phyloP scores from a whole-genome alignment of 2,888 invertebrate species.

The Platynereis dumerilii region DNA sequence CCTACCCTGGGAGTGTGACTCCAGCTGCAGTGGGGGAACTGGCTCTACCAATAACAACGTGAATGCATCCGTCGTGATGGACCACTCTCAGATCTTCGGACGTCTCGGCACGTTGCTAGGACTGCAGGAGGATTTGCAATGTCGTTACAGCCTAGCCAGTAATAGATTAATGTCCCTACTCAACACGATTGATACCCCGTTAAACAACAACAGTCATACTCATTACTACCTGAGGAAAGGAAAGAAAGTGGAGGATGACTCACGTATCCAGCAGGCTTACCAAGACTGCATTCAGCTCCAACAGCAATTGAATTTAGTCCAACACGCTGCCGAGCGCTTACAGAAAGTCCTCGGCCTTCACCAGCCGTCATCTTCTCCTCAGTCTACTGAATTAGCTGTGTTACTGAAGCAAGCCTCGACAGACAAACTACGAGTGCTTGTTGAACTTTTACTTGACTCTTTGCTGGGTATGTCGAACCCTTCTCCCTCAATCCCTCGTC shows the following conservation, averaged over 20 bases:
- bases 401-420: slow-evolving; percentile 70
- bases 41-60: background rate
- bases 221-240: slow-evolving; percentile 72
- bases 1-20: slow-evolving; percentile 69
- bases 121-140: slow-evolving; percentile 80
- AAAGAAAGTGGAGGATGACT: slow-evolving; percentile 67
- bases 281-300: slow-evolving; percentile 87
- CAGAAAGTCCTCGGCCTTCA: slow-evolving; percentile 68
- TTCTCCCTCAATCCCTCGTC: slow-evolving; percentile 62
- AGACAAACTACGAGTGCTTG: slow-evolving; percentile 82
- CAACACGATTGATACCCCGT: slow-evolving; percentile 61
- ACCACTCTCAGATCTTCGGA: slow-evolving; percentile 50
- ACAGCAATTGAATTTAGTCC: slow-evolving; percentile 84
- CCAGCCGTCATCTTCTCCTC: slow-evolving; percentile 13
- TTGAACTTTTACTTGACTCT: slow-evolving; percentile 82
- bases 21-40: background rate
- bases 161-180: slow-evolving; percentile 82
- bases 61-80: slow-evolving; percentile 16
- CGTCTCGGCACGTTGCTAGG: slow-evolving; percentile 72
- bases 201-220: slow-evolving; percentile 66
- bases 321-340: slow-evolving; percentile 70
- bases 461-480: slow-evolving; percentile 67
- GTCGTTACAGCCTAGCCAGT: slow-evolving; percentile 78
- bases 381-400: slow-evolving; percentile 62
- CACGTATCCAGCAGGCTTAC: slow-evolving; percentile 67